Evolutionary conservation across 2,888 invertebrate genomes (phyloP), one percentile per base, ranked within the genome.

Genomic region (Entomobrya multifasciata): DNA sequence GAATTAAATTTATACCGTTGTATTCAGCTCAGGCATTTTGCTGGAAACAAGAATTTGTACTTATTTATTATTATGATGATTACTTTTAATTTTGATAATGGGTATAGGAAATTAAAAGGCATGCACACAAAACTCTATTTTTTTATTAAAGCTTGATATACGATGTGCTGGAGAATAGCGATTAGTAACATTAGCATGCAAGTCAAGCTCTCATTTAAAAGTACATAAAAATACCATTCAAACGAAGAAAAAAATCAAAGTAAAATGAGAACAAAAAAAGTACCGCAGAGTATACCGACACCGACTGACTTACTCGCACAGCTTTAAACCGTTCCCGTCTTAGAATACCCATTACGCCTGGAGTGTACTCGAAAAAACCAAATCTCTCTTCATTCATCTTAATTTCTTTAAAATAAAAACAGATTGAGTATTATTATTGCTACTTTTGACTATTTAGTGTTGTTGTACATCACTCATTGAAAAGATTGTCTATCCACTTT

Each of bases 181-280:
- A 65, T 36, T 36, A 65, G 65, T 30, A 41, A 41, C 20, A 84
- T 84, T 84, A 77, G 77, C 76, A 84, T 77, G 65, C 84, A 52
- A 82, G 62, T 0, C 72, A 60, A 82, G 81, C 20, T 60, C 55
- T 41, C 70, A 47, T 49, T 70, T 70, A 70, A 70, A 74, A 74
- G 11, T 57, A 36, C 36, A 76, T 76, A 36, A 70, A 70, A 65
- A 65, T 36, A 70, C 47, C 67, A 67, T 44, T 67, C 44, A 44
- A 41, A 44, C 20, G 25, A 70, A 6, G 36, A 36, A 36, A 36
- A 36, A 15, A 70, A 10, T 65, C 47, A 44, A 20, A 36, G 36
- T 1, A 17, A 11, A 20, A 36, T 36, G 36, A 36, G 44, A 49
- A 74, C 22, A 44, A 49, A 30, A 3, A 27, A 72, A 72, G 20